phyloP scores from a whole-genome alignment of 2,888 invertebrate species.

The Acheta domesticus region DNA sequence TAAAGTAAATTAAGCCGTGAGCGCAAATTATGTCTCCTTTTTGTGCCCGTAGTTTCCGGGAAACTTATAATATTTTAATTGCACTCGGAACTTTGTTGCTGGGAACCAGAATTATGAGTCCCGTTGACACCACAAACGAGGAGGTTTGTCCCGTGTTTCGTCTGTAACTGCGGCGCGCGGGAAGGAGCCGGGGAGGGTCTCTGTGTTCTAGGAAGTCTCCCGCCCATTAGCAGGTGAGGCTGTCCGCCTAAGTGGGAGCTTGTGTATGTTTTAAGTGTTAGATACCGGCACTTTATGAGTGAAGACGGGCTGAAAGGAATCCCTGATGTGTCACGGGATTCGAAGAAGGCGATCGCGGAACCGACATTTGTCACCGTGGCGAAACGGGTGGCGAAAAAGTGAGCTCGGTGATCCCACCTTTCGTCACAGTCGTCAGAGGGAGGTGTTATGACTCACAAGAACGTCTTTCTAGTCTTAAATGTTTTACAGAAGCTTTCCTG shows the following conservation, averaged over 20 bases:
- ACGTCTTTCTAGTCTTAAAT: no score
- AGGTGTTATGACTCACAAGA: no score
- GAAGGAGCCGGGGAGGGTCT: background rate
- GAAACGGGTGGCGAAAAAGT: background rate
- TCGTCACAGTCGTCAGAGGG: no score
- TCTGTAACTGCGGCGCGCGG: background rate
- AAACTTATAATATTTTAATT: conserved; percentile 18
- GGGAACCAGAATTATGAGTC: conserved; percentile 7
- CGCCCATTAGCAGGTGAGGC: background rate
- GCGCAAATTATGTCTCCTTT: conserved; percentile 12
- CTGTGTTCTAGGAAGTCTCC: background rate
- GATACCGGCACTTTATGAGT: background rate
- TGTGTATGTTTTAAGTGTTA: conserved; percentile 18
- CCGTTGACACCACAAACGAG: background rate
- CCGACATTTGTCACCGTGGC: background rate
- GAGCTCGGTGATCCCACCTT: no score
- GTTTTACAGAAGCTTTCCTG: no score
- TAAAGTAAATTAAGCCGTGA: conserved; percentile 18
- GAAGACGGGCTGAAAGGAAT: background rate
- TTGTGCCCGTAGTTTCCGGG: background rate
- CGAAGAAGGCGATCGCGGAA: background rate
- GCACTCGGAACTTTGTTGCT: conserved; percentile 18
- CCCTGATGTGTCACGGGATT: background rate
- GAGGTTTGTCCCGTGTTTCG: background rate
- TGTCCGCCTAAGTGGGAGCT: background rate